These are phyloP conservation scores for Propithecus perrieri DNA, from an alignment of 2,797 vertebrate species.

Conservation along the genomic window DNA sequence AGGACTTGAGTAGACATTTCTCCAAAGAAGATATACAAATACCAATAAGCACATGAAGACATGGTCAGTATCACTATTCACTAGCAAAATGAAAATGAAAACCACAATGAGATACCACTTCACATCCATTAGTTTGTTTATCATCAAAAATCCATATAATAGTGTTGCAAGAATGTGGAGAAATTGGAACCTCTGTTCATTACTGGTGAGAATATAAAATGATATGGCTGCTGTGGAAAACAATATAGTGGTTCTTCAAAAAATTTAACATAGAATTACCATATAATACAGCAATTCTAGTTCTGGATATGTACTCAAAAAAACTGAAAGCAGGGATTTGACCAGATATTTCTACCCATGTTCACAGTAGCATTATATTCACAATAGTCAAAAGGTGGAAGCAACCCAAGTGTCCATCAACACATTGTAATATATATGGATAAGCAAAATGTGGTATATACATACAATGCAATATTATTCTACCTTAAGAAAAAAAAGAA, in stretches of 20 bases:
- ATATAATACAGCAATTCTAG: neutral
- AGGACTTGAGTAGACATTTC: neutral
- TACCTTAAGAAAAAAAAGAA: neutral
- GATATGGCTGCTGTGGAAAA: neutral
- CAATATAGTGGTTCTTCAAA: neutral
- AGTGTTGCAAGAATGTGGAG: neutral
- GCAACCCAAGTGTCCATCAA: neutral
- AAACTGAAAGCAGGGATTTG: neutral
- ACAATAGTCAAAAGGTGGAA: neutral
- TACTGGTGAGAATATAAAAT: neutral
- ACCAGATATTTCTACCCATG: neutral
- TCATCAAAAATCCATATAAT: neutral
- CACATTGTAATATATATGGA: neutral
- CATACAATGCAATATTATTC: neutral
- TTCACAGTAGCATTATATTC: constrained; percentile 5
- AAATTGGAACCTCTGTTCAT: neutral
- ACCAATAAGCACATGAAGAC: neutral
- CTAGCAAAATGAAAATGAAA: neutral
- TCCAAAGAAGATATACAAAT: constrained; percentile 1
- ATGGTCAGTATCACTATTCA: neutral
- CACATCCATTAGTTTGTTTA: neutral
- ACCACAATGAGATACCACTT: neutral
- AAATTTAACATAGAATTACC: neutral
- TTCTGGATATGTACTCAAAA: neutral
- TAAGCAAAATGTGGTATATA: neutral